These are phyloP conservation scores for Bolborhynchus lineola DNA, from an alignment of 2,113 vertebrate genomes.

Conservation along the genomic window DNA sequence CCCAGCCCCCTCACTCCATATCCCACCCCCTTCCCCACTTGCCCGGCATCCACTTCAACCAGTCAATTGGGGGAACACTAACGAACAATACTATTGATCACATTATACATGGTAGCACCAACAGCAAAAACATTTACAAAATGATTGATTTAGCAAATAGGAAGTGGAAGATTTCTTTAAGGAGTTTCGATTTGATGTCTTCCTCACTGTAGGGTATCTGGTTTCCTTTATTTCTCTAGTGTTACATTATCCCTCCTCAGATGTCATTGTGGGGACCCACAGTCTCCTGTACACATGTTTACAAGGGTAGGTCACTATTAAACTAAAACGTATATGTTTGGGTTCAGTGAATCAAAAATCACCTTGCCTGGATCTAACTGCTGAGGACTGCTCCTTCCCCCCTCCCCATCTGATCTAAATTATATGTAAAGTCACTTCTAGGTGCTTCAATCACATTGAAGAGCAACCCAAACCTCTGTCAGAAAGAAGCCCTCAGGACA, in stretches of 20 bases:
- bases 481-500: neutral
- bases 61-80: constrained; percentile 56
- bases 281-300: neutral
- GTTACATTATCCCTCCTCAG: neutral
- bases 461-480: neutral
- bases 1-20: constrained; percentile 21
- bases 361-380: constrained; percentile 10
- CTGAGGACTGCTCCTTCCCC: neutral
- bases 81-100: constrained; percentile 58
- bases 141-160: constrained; percentile 38
- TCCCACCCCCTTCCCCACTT: constrained; percentile 20
- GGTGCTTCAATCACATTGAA: neutral
- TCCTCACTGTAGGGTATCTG: neutral
- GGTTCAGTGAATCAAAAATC: constrained; percentile 37
- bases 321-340: neutral
- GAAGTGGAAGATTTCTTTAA: constrained; percentile 14
- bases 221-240: constrained; percentile 43
- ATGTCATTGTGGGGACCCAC: neutral
- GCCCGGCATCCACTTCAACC: constrained; percentile 61
- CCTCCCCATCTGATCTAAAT: constrained; percentile 22
- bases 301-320: constrained; percentile 2
- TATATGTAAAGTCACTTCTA: neutral
- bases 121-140: constrained; percentile 23
- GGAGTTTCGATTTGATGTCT: constrained; percentile 1
- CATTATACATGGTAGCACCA: neutral